A percentile compares a stretch with the other conserved stretches of the same genome.
Evolutionary conservation across 2,888 invertebrate genomes (phyloP).

Genomic region (Aspidiotus rigidus): DNA sequence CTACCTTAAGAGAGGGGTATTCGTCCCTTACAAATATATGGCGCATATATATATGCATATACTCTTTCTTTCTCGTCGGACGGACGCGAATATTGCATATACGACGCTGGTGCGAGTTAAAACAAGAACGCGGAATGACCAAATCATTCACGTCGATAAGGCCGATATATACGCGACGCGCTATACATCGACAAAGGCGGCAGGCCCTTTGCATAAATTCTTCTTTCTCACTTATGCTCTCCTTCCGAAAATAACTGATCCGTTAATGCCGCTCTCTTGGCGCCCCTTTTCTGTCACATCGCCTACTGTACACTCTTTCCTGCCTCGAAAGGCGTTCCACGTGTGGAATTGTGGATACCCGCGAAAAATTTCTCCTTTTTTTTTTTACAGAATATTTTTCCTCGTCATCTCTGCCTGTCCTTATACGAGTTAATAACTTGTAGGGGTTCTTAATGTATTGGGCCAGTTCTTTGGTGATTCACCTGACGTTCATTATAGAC

Average conservation of each 20-base stretch:
- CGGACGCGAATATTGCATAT: not conserved
- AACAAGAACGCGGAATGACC: constrained; percentile 31
- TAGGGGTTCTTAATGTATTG: no score
- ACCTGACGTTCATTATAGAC: no score
- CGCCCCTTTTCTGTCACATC: not conserved
- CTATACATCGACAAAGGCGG: constrained; percentile 4
- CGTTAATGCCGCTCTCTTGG: constrained; percentile 26
- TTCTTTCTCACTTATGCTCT: constrained; percentile 33
- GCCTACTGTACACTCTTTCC: not conserved
- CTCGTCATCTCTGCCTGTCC: no score
- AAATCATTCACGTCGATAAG: constrained; percentile 32
- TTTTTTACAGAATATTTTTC: not conserved
- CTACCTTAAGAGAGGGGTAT: constrained; percentile 30
- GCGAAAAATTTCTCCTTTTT: not conserved
- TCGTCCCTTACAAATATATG: constrained; percentile 16
- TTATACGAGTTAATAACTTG: no score
- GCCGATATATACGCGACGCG: constrained; percentile 14
- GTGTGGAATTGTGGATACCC: not conserved
- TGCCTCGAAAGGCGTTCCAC: not conserved
- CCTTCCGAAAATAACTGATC: constrained; percentile 29
- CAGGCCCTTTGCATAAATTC: constrained; percentile 30
- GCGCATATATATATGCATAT: constrained; percentile 18
- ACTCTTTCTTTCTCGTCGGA: constrained; percentile 1
- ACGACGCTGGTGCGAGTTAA: constrained; percentile 1
- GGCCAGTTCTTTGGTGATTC: no score